Conservation (phyloP, 2,888 invertebrate genomes). For the Cosmia pyralina region DNA sequence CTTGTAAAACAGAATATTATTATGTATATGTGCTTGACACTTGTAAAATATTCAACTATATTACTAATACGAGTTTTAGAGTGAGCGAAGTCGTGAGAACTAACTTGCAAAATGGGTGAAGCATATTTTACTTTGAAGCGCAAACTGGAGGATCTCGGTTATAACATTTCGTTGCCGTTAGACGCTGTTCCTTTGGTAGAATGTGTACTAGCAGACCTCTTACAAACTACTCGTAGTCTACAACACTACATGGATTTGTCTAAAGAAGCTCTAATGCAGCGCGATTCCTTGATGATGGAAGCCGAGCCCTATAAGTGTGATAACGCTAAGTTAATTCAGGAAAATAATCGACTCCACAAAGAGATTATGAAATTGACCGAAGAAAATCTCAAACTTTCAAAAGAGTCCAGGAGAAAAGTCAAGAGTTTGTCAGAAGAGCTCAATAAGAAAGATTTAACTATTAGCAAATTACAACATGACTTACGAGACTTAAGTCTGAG, state of each 20-base stretch:
- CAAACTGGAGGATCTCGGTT: slow-evolving; percentile 95
- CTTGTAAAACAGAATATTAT: slow-evolving; percentile 6
- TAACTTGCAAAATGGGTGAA: slow-evolving; percentile 80
- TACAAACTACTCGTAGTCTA: slow-evolving; percentile 96
- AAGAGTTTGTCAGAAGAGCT: slow-evolving; percentile 91
- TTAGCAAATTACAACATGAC: slow-evolving; percentile 85
- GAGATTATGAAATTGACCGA: slow-evolving; percentile 92
- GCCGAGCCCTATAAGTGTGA: slow-evolving; percentile 95
- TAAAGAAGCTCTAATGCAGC: slow-evolving; percentile 92
- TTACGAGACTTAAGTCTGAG: slow-evolving; percentile 84
- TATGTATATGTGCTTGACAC: slow-evolving; percentile 10
- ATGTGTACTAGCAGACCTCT: slow-evolving; percentile 94
- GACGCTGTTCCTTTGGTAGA: slow-evolving; percentile 95
- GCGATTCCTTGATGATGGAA: slow-evolving; percentile 92
- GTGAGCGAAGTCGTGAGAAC: slow-evolving; percentile 2
- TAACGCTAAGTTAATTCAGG: slow-evolving; percentile 93
- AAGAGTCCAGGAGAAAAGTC: slow-evolving; percentile 91
- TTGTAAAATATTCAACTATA: background rate
- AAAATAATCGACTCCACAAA: slow-evolving; percentile 93
- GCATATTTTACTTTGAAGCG: slow-evolving; percentile 88
- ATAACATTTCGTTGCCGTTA: slow-evolving; percentile 93
- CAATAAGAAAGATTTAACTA: slow-evolving; percentile 86
- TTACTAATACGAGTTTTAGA: background rate
- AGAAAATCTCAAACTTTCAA: slow-evolving; percentile 89
- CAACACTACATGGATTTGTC: slow-evolving; percentile 95